phyloP scores from a whole-genome alignment of 2,888 invertebrate species.

The Apamea monoglypha region DNA sequence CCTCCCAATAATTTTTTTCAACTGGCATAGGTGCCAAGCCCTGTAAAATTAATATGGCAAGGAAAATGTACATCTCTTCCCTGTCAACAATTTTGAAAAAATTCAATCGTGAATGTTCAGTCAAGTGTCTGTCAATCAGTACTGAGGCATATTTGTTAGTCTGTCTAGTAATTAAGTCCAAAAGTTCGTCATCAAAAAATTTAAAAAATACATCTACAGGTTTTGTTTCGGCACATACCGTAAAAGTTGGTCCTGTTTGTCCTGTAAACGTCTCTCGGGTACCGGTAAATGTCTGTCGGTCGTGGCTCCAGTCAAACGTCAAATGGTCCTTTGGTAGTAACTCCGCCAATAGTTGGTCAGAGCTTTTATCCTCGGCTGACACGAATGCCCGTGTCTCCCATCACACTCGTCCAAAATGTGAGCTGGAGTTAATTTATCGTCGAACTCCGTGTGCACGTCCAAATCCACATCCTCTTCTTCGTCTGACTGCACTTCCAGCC shows the following conservation, averaged over 20 bases:
- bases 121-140: slow-evolving; percentile 19
- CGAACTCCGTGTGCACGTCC: slow-evolving; percentile 3
- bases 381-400: slow-evolving; percentile 26
- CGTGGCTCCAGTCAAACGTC: slow-evolving; percentile 36
- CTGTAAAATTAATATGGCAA: slow-evolving; percentile 37
- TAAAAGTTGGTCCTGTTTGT: slow-evolving; percentile 35
- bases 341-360: slow-evolving; percentile 15
- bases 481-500: slow-evolving; percentile 18
- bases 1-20: slow-evolving; percentile 35
- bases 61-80: slow-evolving; percentile 25
- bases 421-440: slow-evolving; percentile 9
- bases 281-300: slow-evolving; percentile 15
- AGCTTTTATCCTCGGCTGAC: slow-evolving; percentile 37
- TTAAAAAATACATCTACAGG: slow-evolving; percentile 21
- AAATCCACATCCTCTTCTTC: slow-evolving; percentile 20
- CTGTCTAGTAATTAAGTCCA: slow-evolving; percentile 31
- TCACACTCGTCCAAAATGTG: slow-evolving; percentile 15
- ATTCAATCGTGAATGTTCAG: slow-evolving; percentile 11
- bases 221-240: slow-evolving; percentile 9
- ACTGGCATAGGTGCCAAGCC: slow-evolving; percentile 26
- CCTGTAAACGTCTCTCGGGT: slow-evolving; percentile 27
- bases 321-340: slow-evolving; percentile 37
- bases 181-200: slow-evolving; percentile 30
- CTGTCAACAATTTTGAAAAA: slow-evolving; percentile 27
- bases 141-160: slow-evolving; percentile 29